Conservation (phyloP, 2,113 vertebrate genomes). For the Bubo bubo region DNA sequence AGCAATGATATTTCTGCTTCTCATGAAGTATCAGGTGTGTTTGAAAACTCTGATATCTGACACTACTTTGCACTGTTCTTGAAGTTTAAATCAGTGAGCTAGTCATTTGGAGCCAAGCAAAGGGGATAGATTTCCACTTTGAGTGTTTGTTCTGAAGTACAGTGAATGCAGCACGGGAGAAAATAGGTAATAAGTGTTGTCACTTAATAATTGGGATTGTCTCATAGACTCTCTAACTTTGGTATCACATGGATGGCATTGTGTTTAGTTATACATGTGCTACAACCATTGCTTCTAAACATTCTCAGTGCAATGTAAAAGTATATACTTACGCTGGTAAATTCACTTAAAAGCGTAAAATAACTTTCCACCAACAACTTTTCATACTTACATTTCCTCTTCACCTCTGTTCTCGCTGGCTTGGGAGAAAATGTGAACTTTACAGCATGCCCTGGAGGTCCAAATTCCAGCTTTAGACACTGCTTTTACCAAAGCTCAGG, state of each 20-base stretch:
- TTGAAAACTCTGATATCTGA: neutral
- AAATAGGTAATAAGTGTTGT: neutral
- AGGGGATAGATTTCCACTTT: neutral
- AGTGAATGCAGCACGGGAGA: neutral
- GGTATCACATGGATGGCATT: neutral
- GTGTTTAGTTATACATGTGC: neutral
- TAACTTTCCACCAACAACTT: neutral
- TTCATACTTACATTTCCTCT: neutral
- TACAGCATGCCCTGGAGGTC: neutral
- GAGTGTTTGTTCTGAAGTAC: neutral
- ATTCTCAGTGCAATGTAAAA: neutral
- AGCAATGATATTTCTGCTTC: neutral
- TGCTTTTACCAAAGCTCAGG: neutral
- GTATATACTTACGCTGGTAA: neutral
- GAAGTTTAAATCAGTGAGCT: neutral
- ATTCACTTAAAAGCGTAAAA: neutral
- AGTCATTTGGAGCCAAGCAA: neutral
- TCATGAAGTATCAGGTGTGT: neutral
- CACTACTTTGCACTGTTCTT: neutral
- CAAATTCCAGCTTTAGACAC: neutral
- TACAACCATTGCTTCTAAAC: neutral
- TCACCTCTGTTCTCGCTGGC: neutral
- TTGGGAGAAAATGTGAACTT: neutral
- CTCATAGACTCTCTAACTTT: neutral
- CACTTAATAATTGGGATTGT: neutral